Percentiles rank a stretch among this genome's conserved stretches.
Evolutionary conservation across 2,113 vertebrate species (phyloP).

Genomic region (Prunella fulvescens): DNA sequence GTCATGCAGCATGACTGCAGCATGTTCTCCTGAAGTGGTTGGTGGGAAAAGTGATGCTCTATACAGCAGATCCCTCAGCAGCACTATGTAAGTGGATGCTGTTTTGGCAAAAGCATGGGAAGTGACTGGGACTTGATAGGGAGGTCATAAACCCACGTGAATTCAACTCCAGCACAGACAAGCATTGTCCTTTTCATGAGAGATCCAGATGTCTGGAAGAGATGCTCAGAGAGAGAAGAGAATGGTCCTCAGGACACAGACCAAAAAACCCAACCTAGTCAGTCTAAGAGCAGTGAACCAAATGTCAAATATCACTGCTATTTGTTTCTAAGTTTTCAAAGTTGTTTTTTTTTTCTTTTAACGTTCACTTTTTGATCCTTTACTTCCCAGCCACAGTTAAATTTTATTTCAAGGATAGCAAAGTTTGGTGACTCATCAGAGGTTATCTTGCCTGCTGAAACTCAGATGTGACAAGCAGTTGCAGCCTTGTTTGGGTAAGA

Average conservation of each 20-base stretch:
- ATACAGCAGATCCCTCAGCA: not conserved
- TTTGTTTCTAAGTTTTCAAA: not conserved
- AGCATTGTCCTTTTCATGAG: not conserved
- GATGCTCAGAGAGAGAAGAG: not conserved
- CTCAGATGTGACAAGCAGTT: not conserved
- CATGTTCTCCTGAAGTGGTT: not conserved
- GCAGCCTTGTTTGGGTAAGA: not conserved
- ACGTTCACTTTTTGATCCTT: not conserved
- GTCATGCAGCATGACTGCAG: not conserved
- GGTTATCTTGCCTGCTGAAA: not conserved
- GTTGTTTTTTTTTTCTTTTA: not conserved
- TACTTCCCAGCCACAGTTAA: not conserved
- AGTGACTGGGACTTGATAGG: not conserved
- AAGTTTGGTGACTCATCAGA: not conserved
- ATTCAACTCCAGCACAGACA: not conserved
- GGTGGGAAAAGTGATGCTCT: not conserved
- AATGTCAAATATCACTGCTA: not conserved
- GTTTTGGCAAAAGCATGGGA: not conserved
- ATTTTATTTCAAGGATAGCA: not conserved
- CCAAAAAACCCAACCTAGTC: not conserved
- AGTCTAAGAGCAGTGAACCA: not conserved
- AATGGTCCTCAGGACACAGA: not conserved
- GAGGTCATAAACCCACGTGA: accelerated
- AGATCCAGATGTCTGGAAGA: not conserved
- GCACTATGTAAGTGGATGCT: not conserved